Conservation (phyloP, 2,113 vertebrate genomes). For the Geothlypis trichas region DNA sequence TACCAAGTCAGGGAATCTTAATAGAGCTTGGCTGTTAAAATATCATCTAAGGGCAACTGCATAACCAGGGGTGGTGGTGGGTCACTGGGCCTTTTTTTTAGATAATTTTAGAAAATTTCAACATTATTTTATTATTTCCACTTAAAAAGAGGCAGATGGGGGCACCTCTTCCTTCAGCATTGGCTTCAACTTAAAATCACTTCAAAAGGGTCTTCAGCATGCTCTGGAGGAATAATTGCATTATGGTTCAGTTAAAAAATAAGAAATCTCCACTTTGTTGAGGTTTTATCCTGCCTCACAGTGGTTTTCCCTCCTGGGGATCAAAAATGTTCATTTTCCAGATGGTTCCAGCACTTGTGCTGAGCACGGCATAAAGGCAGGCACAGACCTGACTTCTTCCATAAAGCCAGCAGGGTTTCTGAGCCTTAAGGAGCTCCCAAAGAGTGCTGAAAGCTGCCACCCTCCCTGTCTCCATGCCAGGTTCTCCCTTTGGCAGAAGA, state of each 20-base stretch:
- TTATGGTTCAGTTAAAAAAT: background rate
- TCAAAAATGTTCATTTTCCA: background rate
- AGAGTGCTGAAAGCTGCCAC: background rate
- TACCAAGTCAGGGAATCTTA: background rate
- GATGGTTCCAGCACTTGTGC: background rate
- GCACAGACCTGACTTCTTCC: background rate
- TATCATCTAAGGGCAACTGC: background rate
- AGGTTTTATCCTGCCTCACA: background rate
- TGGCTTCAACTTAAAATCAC: background rate
- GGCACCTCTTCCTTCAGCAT: background rate
- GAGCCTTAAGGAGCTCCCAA: background rate
- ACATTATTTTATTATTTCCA: background rate
- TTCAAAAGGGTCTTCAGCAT: background rate
- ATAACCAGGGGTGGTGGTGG: background rate
- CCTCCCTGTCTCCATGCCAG: background rate
- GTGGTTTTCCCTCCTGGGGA: background rate
- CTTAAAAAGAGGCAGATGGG: background rate
- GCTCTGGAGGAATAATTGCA: background rate
- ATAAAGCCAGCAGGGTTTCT: background rate
- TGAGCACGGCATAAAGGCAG: background rate
- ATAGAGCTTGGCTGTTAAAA: background rate
- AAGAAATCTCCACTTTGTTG: fast-evolving
- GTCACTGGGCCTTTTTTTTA: fast-evolving
- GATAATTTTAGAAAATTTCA: background rate
- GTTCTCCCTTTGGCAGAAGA: background rate